These are phyloP conservation scores for Pardosa pseudoannulata DNA, from an alignment of 2,888 invertebrate species.

Conservation along the genomic window DNA sequence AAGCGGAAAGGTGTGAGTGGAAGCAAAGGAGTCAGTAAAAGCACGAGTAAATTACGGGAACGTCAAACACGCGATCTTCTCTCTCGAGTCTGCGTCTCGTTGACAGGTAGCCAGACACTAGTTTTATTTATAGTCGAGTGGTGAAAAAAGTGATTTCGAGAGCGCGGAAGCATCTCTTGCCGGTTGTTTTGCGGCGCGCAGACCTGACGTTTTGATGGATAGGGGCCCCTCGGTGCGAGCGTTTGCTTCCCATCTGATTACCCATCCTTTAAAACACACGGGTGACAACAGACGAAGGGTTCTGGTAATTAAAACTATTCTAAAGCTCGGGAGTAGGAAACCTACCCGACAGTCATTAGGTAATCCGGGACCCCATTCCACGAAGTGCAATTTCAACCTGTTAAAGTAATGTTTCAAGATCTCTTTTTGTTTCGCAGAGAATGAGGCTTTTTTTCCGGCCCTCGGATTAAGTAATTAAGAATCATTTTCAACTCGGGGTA, in stretches of 20 bases:
- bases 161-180: not conserved
- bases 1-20: not conserved
- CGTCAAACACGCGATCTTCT: not conserved
- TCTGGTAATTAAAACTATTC: not conserved
- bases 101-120: not conserved
- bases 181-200: slow-evolving; percentile 39
- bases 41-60: not conserved
- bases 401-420: too few relatives aligned
- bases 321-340: not conserved
- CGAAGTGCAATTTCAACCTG: not conserved
- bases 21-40: not conserved
- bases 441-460: too few relatives aligned
- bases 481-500: too few relatives aligned
- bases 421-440: too few relatives aligned
- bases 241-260: slow-evolving; percentile 15
- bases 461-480: too few relatives aligned
- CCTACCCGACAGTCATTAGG: not conserved
- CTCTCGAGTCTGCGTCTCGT: not conserved
- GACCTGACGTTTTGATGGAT: slow-evolving; percentile 63
- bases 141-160: not conserved
- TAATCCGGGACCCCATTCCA: not conserved
- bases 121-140: not conserved
- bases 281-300: slow-evolving; percentile 2
- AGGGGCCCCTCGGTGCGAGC: not conserved
- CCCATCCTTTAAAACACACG: slow-evolving; percentile 28